Evolutionary conservation across 2,888 invertebrate species (phyloP).

Genomic region (Protula sp.): DNA sequence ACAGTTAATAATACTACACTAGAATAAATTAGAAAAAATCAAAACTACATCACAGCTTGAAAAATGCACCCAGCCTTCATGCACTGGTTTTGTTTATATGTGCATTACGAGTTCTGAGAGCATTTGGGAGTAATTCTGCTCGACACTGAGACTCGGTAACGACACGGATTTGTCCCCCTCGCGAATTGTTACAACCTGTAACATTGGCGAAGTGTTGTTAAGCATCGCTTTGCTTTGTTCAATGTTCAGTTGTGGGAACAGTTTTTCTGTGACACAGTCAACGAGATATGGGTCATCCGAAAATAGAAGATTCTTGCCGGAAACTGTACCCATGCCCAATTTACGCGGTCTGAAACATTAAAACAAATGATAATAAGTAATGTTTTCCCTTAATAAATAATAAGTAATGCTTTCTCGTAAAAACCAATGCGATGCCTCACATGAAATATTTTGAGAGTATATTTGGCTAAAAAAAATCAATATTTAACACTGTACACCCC

Average conservation of each 20-base stretch:
- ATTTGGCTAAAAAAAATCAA: too few relatives aligned
- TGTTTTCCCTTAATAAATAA: too few relatives aligned
- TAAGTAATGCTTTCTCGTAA: too few relatives aligned
- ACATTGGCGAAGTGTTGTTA: conserved; percentile 18
- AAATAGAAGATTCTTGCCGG: conserved; percentile 29
- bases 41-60: too few relatives aligned
- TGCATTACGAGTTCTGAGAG: conserved; percentile 55
- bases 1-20: too few relatives aligned
- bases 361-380: too few relatives aligned
- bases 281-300: conserved; percentile 57
- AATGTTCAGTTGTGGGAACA: conserved; percentile 51
- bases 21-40: too few relatives aligned
- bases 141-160: conserved; percentile 54
- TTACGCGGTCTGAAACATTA: conserved; percentile 32
- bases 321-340: conserved; percentile 5
- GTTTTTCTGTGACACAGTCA: conserved; percentile 50
- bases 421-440: too few relatives aligned
- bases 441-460: too few relatives aligned
- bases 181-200: conserved; percentile 48
- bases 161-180: conserved; percentile 53
- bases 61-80: too few relatives aligned
- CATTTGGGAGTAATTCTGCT: conserved; percentile 57
- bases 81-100: too few relatives aligned
- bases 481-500: too few relatives aligned
- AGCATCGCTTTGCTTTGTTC: conserved; percentile 26